Evolutionary conservation across 2,888 invertebrate genomes (phyloP), one percentile per base, ranked within the genome.

Genomic region (Eristalinus sepulchralis): DNA sequence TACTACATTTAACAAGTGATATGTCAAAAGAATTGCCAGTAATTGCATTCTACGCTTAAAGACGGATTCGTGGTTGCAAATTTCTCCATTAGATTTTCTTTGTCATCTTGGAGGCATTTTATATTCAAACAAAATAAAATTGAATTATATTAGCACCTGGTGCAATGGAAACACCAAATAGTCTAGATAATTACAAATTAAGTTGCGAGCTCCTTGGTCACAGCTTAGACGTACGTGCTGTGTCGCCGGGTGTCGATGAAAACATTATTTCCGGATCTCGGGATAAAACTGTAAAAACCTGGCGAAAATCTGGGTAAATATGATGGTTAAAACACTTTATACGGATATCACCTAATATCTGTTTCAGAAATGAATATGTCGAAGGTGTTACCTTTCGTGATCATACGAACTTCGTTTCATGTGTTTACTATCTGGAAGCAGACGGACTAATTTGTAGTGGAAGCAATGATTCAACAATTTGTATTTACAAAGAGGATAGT

Each of bases 261-360:
- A 95, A 95, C 88, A 95, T 98, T 89, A 93, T 98, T 59, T 98
- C 98, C 6, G 97, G 96, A 27, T 98, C 98, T 4, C 94, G 98
- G 89, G 98, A 98, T 92, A 95, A 95, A 92, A 97, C 97, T 17
- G 96, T 97, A 1, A 96, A 96, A 93, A 93, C 97, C 53, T 98
- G 98, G 98, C 95, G 95, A 90, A 95, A 96, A 55, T 95, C 95
- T 90, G 95, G 95, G 96, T 92, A 82, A 88, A 39, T 59, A n/a
- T n/a, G 8, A 8, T 2, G 17, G 47, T 17, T 0, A 47, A 27
- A 5, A 2, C 6, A 17, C 8, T 2, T 1, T n/a, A 1, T 17
- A 47, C 17, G 1, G 17, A 47, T 17, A 47, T 1, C 8, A 27
- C 3, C n/a, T 5, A 47, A 47, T 4, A 1, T 34, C 66, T 70